These are phyloP conservation scores for Urechis unicinctus DNA, from an alignment of 2,888 invertebrate genomes.

Conservation along the genomic window DNA sequence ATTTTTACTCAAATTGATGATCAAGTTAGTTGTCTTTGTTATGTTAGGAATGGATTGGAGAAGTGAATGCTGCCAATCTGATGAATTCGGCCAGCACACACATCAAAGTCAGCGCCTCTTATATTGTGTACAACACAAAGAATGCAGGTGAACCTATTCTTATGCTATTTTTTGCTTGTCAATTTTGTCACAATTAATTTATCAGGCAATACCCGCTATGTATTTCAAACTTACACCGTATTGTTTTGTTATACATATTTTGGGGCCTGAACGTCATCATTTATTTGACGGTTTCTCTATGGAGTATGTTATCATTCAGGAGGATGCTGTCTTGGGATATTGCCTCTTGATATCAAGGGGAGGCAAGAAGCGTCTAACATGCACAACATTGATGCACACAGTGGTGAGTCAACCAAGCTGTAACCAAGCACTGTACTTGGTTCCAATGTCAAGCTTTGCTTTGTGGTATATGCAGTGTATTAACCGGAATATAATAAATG, in stretches of 20 bases:
- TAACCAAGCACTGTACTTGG: neutral
- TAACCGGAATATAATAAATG: no score
- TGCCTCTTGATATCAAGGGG: slow-evolving; percentile 82
- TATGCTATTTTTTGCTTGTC: neutral
- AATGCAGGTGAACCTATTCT: slow-evolving; percentile 62
- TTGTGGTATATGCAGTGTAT: no score
- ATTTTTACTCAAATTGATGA: neutral
- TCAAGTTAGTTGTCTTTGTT: slow-evolving; percentile 4
- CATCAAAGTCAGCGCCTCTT: slow-evolving; percentile 84
- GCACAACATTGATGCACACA: slow-evolving; percentile 7
- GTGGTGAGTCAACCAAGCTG: slow-evolving; percentile 2
- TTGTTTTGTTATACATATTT: no score
- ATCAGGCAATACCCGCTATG: neutral
- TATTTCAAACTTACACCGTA: no score
- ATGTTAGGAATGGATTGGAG: slow-evolving; percentile 65
- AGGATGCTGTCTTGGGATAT: slow-evolving; percentile 74
- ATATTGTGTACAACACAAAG: slow-evolving; percentile 94
- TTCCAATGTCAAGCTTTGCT: slow-evolving; percentile 49
- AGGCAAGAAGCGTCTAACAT: slow-evolving; percentile 47
- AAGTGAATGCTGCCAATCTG: slow-evolving; percentile 84
- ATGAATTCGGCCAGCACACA: slow-evolving; percentile 87
- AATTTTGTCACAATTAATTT: neutral
- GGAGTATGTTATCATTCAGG: slow-evolving; percentile 52
- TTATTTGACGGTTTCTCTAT: no score
- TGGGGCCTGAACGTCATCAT: no score